These are phyloP conservation scores for Carettochelys insculpta DNA, from an alignment of 2,113 vertebrate species.

Conservation along the genomic window DNA sequence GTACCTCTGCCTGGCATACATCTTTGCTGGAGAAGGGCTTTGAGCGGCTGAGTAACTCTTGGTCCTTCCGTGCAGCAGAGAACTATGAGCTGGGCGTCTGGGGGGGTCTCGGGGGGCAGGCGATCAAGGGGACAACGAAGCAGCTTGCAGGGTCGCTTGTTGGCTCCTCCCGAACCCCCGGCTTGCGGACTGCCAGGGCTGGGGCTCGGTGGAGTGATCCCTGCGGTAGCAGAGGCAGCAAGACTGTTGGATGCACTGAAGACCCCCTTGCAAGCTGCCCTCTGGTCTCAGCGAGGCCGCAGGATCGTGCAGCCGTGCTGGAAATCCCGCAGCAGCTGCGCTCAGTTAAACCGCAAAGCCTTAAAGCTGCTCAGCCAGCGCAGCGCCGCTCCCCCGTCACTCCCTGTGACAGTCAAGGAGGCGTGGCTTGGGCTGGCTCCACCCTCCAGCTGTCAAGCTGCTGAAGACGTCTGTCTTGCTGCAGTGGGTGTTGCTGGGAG, in stretches of 20 bases:
- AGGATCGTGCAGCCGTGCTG: neutral
- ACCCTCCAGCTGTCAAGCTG: no score
- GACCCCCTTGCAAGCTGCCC: neutral
- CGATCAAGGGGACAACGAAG: neutral
- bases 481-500: neutral
- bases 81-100: rapidly evolving
- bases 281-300: neutral
- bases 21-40: neutral
- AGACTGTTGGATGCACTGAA: neutral
- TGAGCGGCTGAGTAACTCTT: neutral
- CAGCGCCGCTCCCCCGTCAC: neutral
- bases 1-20: neutral
- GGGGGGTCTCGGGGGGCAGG: rapidly evolving
- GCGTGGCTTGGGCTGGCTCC: neutral
- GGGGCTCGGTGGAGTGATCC: neutral
- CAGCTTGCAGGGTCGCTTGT: neutral
- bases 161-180: neutral
- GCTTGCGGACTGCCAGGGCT: neutral
- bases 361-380: neutral
- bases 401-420: neutral
- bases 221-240: neutral
- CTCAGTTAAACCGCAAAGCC: neutral
- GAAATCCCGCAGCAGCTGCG: neutral
- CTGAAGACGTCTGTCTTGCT: neutral
- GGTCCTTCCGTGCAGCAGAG: rapidly evolving